Evolutionary conservation across 2,113 vertebrate genomes (phyloP).

Genomic region (Dromiciops gliroides): DNA sequence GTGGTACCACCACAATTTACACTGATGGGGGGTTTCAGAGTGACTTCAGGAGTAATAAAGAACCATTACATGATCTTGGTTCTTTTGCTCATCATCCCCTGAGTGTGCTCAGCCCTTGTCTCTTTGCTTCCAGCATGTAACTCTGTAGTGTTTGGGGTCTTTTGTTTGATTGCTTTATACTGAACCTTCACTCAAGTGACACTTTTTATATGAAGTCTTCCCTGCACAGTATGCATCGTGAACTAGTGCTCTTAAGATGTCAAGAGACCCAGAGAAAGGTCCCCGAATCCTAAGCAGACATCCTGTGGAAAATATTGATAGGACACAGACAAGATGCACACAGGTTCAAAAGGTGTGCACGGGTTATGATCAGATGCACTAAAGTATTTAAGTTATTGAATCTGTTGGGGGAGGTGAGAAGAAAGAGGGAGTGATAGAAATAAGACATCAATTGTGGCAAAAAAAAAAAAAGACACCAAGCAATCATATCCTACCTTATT

Average conservation of each 20-base stretch:
- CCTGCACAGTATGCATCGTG: background rate
- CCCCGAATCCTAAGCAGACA: background rate
- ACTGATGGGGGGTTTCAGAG: background rate
- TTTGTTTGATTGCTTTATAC: background rate
- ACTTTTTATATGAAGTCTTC: background rate
- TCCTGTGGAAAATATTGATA: background rate
- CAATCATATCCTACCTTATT: background rate
- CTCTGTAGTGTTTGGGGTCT: background rate
- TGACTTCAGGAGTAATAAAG: background rate
- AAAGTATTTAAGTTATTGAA: background rate
- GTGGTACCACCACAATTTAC: background rate
- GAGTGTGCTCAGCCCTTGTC: background rate
- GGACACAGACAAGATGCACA: background rate
- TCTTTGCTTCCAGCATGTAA: background rate
- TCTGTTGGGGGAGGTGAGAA: background rate
- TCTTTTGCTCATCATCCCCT: background rate
- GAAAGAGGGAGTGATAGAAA: conserved; percentile 8
- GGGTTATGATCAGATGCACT: background rate
- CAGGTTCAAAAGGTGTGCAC: background rate
- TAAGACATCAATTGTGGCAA: background rate
- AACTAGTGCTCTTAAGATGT: background rate
- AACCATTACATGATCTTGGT: background rate
- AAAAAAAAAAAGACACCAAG: background rate
- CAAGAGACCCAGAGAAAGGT: background rate
- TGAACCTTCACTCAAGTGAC: background rate